Evolutionary conservation across 2,797 vertebrate genomes (phyloP), one percentile per base, ranked within the genome.

Genomic region (Chiloscyllium punctatum): DNA sequence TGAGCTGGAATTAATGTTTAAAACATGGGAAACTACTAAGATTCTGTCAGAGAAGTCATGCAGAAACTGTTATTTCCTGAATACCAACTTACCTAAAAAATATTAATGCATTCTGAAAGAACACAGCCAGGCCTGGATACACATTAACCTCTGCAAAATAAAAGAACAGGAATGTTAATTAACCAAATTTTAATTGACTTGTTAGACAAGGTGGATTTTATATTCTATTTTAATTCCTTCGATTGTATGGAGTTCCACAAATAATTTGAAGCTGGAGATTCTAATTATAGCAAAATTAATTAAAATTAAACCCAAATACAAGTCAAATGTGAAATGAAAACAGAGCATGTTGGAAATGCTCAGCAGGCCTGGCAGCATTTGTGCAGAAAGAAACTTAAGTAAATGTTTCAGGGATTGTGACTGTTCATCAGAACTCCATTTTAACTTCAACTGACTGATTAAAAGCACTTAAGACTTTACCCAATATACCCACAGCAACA

Each of bases 71-170:
- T n/a, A n/a, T 77, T 74, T 95, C 6, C 27, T 18, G 25, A 74
- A 95, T 8, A 74, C 53, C 82, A 8, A 96, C 98, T 97, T 97
- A 99, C 98, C 98, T 99, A 97, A 99, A 99, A 97, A 99, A 99
- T 98, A 99, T 99, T 96, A 99, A 97, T 0, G 98, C 97, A 18
- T 99, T 99, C 97, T 99, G 98, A 96, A 99, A 99, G 98, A 99
- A 99, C 95, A 99, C 98, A 95, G 98, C 98, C 96, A 99, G 96
- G 42, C 98, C 98, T 0, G 98, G 98, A 74, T 98, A 98, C 96
- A 99, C 98, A 37, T 98, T 98, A 69, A 96, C 97, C 96, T 98
- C 98, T 99, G 96, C 90, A 97, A 96, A 96, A 62, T 62, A 95
- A 69, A 96, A 87, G 96, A 79, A 94, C 96, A 96, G 48, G n/a